Conservation (phyloP, 2,113 vertebrate species). For the Nyctereutes procyonoides region DNA sequence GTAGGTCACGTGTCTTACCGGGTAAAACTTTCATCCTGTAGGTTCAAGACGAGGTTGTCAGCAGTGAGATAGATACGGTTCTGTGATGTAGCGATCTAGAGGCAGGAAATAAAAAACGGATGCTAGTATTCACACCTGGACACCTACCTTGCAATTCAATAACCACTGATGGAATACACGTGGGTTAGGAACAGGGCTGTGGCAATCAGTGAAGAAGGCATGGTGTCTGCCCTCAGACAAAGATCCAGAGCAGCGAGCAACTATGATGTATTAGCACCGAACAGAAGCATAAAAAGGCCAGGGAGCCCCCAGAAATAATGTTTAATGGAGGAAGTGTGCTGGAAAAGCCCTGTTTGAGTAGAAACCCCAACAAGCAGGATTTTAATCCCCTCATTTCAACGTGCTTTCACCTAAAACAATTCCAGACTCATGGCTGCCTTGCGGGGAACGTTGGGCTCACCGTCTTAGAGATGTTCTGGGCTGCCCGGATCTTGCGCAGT, state of each 20-base stretch:
- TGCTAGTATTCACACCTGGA: neutral
- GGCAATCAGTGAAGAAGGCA: accelerated
- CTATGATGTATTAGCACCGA: neutral
- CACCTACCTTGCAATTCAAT: neutral
- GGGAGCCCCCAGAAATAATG: neutral
- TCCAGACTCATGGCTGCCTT: too few species aligned
- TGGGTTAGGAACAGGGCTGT: neutral
- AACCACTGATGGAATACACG: neutral
- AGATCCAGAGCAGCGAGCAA: neutral
- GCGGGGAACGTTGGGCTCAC: constrained; percentile 73
- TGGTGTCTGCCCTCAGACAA: neutral
- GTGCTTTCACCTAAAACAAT: neutral
- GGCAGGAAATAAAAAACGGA: neutral
- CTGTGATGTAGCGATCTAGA: constrained; percentile 93
- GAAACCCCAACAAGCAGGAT: neutral
- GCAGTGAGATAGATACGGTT: constrained; percentile 96
- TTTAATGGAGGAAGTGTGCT: neutral
- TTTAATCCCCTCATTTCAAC: neutral
- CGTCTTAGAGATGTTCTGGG: constrained; percentile 97
- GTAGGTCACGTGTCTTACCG: constrained; percentile 84
- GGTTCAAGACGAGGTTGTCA: constrained; percentile 94
- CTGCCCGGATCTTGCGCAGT: constrained; percentile 94
- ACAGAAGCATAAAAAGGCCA: neutral
- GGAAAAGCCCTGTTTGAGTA: neutral
- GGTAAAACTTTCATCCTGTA: constrained; percentile 93